Percentiles rank a stretch among this genome's conserved stretches.
Conservation (phyloP, 2,888 invertebrate genomes). For the Drosophila parthenogenetica region DNA sequence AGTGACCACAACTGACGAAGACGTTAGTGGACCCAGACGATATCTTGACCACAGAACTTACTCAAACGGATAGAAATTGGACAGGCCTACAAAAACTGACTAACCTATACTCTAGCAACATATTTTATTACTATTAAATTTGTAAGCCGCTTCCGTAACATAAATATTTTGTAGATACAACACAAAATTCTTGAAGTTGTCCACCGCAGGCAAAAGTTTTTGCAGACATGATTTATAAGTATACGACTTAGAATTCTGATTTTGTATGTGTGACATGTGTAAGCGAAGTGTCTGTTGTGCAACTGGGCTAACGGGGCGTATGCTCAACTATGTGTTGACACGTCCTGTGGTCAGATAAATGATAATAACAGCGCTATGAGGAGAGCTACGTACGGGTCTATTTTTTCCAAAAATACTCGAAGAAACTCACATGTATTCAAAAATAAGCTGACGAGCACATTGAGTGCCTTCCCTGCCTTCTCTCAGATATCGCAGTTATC, state of each 20-base stretch:
- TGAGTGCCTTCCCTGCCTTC: constrained; percentile 21
- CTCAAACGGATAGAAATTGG: background rate
- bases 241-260: constrained; percentile 24
- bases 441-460: constrained; percentile 35
- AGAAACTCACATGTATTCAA: constrained; percentile 52
- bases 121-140: constrained; percentile 55
- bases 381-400: constrained; percentile 19
- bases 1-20: constrained; percentile 63
- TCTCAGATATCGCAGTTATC: constrained; percentile 29
- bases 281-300: constrained; percentile 27
- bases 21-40: constrained; percentile 32
- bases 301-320: constrained; percentile 49
- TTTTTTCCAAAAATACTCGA: constrained; percentile 34
- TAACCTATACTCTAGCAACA: constrained; percentile 29
- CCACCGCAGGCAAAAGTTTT: constrained; percentile 55
- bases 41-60: constrained; percentile 44
- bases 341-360: constrained; percentile 73
- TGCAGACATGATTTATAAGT: constrained; percentile 61
- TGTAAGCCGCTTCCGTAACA: constrained; percentile 67
- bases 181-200: constrained; percentile 50
- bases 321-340: constrained; percentile 64
- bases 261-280: constrained; percentile 1
- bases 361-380: constrained; percentile 65
- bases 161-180: constrained; percentile 47
- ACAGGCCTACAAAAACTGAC: constrained; percentile 3